These are phyloP conservation scores for Odontomachus brunneus DNA, from an alignment of 1,140 invertebrate species.

Conservation along the genomic window DNA sequence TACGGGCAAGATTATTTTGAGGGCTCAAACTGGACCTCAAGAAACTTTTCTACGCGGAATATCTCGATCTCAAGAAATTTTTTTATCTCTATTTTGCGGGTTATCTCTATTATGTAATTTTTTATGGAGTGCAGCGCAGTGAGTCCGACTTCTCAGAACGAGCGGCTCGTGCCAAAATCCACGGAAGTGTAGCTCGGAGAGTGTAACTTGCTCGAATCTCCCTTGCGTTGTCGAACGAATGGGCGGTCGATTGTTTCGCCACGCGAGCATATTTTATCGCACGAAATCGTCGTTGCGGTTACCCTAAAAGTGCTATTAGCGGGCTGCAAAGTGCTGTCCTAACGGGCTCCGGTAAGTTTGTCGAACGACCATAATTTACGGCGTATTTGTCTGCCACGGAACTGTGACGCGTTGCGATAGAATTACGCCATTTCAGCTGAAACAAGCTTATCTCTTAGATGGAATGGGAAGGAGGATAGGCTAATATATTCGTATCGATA, in stretches of 20 bases:
- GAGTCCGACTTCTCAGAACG: conserved; percentile 32
- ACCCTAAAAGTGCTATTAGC: conserved; percentile 57
- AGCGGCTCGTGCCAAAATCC: neutral
- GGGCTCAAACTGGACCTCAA: too few relatives aligned
- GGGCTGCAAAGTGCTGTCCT: conserved; percentile 45
- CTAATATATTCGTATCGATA: neutral
- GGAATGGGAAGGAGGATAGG: neutral
- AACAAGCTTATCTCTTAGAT: too few relatives aligned
- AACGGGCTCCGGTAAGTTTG: conserved; percentile 39
- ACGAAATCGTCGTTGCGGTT: conserved; percentile 45
- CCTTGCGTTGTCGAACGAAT: conserved; percentile 13
- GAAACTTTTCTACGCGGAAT: too few relatives aligned
- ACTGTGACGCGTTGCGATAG: neutral
- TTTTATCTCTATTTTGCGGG: too few relatives aligned
- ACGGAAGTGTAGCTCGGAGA: neutral
- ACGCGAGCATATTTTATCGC: conserved; percentile 40
- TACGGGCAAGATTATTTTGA: too few relatives aligned
- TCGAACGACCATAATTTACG: conserved; percentile 41
- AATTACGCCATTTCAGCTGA: neutral
- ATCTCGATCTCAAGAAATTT: too few relatives aligned
- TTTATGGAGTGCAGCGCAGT: conserved; percentile 10
- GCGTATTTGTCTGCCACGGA: conserved; percentile 22
- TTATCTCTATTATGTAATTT: conserved; percentile 30
- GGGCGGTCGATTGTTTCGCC: conserved; percentile 41
- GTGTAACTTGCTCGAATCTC: conserved; percentile 12